These are phyloP conservation scores for Acrocephalus arundinaceus DNA, from an alignment of 2,113 vertebrate genomes.

Conservation along the genomic window DNA sequence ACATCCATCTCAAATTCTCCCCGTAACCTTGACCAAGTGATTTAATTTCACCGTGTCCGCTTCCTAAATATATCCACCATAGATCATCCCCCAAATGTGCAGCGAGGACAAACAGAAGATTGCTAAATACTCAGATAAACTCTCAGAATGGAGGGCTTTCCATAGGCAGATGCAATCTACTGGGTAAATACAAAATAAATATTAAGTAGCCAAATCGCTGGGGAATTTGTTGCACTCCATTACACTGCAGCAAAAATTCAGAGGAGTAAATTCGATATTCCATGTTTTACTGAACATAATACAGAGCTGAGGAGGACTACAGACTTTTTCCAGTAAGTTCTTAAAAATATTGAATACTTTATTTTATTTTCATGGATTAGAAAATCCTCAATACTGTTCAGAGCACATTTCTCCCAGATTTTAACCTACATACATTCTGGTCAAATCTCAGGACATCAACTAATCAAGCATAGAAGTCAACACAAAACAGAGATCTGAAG, in stretches of 20 bases:
- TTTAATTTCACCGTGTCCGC: neutral
- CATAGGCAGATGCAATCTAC: neutral
- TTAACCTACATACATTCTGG: neutral
- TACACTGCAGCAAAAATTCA: neutral
- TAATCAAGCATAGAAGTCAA: neutral
- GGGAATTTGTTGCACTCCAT: neutral
- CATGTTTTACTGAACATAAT: neutral
- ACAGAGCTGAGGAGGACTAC: neutral
- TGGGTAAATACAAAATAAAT: neutral
- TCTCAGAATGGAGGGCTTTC: neutral
- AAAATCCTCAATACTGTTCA: neutral
- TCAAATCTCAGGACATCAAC: neutral
- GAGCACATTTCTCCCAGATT: neutral
- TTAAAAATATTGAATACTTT: neutral
- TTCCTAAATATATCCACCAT: neutral
- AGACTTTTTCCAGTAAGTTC: neutral
- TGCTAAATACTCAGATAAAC: neutral
- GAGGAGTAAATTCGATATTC: neutral
- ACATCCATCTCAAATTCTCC: constrained; percentile 10
- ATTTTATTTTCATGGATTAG: neutral
- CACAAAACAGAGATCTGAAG: neutral
- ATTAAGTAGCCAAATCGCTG: neutral
- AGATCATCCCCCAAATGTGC: neutral
- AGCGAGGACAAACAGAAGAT: neutral
- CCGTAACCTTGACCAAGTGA: constrained; percentile 20